Evolutionary conservation across 1,140 invertebrate species (phyloP), one percentile per base, ranked within the genome.

Genomic region (Cotesia typhae): DNA sequence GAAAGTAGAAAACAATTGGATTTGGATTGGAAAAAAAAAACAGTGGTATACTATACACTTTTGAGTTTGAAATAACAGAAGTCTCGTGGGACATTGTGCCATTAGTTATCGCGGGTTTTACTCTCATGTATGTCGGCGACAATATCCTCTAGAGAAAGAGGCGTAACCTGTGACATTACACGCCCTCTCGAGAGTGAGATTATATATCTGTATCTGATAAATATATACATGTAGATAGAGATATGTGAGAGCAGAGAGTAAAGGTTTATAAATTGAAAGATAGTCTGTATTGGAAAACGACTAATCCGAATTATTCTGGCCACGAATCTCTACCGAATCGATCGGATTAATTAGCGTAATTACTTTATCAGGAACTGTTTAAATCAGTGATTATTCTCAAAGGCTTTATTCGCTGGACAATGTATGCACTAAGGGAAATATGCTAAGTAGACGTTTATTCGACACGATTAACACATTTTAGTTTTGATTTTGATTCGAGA

Each of bases 101-200:
- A 65, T 65, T 65, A 65, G 63, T 65, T 65, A 65, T 65, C 63
- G 63, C 63, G 41, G 37, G 9, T 61, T 28, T 36, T 4, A 7
- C 41, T 65, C 35, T 12, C 38, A n/a, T 51, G 63, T 65, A 38
- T 65, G 63, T 51, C 36, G 41, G 36, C 63, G 63, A 65, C 63
- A 65, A 65, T 65, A 65, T 65, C 63, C 63, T 65, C 63, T 6
- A 51, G 63, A 51, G 63, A 17, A 41, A 38, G 41, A 65, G 63
- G 63, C 63, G 63, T 65, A 65, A 65, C 63, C 63, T 65, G 63
- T 65, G 63, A 65, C 37, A 1, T 65, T 65, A 51, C 63, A 47
- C 63, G 17, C 63, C 41, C 38, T 65, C 14, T 38, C 28, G 60
- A 37, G 36, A 63, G 60, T 41, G 10, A 12, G 36, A 47, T 47